Evolutionary conservation across 2,888 invertebrate species (phyloP), one percentile per base, ranked within the genome.

Genomic region (Cephus spinipes): DNA sequence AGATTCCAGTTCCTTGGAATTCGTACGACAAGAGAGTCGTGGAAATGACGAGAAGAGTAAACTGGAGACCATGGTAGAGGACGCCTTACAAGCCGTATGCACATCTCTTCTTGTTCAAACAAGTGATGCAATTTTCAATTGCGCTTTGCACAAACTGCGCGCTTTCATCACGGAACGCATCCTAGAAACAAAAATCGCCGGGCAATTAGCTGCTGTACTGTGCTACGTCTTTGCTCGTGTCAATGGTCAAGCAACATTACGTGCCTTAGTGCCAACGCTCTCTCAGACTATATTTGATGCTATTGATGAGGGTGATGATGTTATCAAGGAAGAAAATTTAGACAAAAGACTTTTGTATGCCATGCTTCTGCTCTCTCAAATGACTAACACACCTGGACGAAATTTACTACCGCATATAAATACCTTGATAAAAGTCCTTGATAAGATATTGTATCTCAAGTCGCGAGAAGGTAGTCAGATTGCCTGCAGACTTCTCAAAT

Each of bases 111-210:
- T 97, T 9, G 94, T 94, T 86, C 96, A 97, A 88, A 94, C 95
- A 79, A 97, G 91, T 78, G 86, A 93, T 80, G 92, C 92, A 77
- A 94, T 94, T 84, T 94, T 94, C 81, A 90, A 92, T 23, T 93
- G 95, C 81, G 97, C 97, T 0, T 89, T 98, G 74, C 93, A 95
- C 83, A 97, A 97, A 89, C 93, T 98, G 55, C 95, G 94, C 82
- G 92, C 94, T 12, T 98, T 97, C 90, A 94, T 95, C 0, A 95
- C 94, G 0, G 94, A 94, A 76, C 94, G 95, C 36, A 95, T 97
- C n/a, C 94, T 97, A 84, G 98, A 98, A 90, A 95, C 96, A 0
- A 95, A 95, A 85, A 96, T 98, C 0, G 96, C 97, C 0, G 98
- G 97, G 0, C 95, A 95, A 88, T 94, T 97, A 89, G 94, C 96